Evolutionary conservation across 2,888 invertebrate species (phyloP).

Genomic region (Carterocephalus palaemon): DNA sequence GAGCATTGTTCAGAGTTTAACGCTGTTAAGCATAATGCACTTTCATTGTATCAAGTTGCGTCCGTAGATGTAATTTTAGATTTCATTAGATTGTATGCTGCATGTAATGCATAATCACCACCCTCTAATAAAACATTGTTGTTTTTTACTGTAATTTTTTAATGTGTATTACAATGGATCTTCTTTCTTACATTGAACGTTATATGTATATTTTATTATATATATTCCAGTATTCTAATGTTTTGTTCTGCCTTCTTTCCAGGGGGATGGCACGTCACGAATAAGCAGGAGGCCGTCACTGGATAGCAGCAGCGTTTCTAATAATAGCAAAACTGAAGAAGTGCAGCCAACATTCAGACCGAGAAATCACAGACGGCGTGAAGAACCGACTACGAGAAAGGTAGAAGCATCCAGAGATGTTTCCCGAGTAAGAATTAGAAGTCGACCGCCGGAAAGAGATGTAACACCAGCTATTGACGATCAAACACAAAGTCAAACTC

Average conservation of each 20-base stretch:
- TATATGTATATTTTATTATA: no score
- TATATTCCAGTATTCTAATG: not conserved
- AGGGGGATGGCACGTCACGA: slow-evolving; percentile 58
- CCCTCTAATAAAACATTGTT: slow-evolving; percentile 11
- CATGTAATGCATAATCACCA: slow-evolving; percentile 16
- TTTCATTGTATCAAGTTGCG: slow-evolving; percentile 42
- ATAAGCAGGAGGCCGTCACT: slow-evolving; percentile 51
- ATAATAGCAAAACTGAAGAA: slow-evolving; percentile 44
- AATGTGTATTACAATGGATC: no score
- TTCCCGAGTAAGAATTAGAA: slow-evolving; percentile 50
- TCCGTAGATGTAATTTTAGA: slow-evolving; percentile 35
- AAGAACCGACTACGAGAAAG: slow-evolving; percentile 37
- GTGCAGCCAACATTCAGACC: slow-evolving; percentile 50
- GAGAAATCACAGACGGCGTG: slow-evolving; percentile 52
- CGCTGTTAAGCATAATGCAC: slow-evolving; percentile 30
- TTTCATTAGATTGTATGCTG: slow-evolving; percentile 41
- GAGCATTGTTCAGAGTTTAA: slow-evolving; percentile 49
- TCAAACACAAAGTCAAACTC: slow-evolving; percentile 39
- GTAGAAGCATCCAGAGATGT: slow-evolving; percentile 38
- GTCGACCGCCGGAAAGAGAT: slow-evolving; percentile 39
- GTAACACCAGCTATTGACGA: slow-evolving; percentile 37
- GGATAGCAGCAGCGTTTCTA: slow-evolving; percentile 41
- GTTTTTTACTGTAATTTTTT: no score
- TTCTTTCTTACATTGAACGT: no score
- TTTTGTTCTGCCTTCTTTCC: slow-evolving; percentile 38